Base-by-base conservation (phyloP, 1,140 invertebrate genomes). In the Plectus sambesii region DNA sequence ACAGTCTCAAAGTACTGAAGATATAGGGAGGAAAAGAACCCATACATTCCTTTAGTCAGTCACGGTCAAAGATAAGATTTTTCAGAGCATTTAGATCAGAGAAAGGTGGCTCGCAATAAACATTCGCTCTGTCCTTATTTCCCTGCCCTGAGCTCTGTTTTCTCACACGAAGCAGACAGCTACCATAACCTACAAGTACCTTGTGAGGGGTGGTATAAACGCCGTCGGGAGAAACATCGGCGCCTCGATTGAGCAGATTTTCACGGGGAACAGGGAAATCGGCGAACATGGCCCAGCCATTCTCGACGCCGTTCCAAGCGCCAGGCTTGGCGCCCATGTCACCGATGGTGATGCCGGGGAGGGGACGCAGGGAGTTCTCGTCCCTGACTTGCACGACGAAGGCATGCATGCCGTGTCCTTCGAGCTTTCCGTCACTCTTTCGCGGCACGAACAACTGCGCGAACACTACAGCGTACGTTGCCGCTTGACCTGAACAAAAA, bases 321-420 rank as follows among this genome's bases (percentile, higher is more conserved):
- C 82, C 85, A 35, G 83, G 74, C 73, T 92, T 92, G 66, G 84
- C 80, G 1, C 87, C 87, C 75, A 90, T 83, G 69, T 93, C 87
- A 0, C 82, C 83, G 3, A 85, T 78, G 12, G 76, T 78, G 1
- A 87, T 76, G 15, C 84, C 83, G 2, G 83, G 79, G 60, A 80
- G 80, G 0, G 84, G 75, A 19, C 78, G 39, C 50, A 85, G 69
- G 0, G 84, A 87, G 46, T 77, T 73, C 1, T 79, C 78, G 73
- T 88, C 79, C 25, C 87, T 71, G 38, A 92, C 76, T 9, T 82
- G 85, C 20, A 85, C 81, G 2, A 88, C 63, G 63, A 92, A 90
- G 2, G 79, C 77, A 71, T 90, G 85, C 0, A 92, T 71, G 2
- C 90, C 89, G 63, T 88, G 84, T 29, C 49, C 47, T 33, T 33